These are phyloP conservation scores for Spisula solida DNA, from an alignment of 2,888 invertebrate species.

Conservation along the genomic window DNA sequence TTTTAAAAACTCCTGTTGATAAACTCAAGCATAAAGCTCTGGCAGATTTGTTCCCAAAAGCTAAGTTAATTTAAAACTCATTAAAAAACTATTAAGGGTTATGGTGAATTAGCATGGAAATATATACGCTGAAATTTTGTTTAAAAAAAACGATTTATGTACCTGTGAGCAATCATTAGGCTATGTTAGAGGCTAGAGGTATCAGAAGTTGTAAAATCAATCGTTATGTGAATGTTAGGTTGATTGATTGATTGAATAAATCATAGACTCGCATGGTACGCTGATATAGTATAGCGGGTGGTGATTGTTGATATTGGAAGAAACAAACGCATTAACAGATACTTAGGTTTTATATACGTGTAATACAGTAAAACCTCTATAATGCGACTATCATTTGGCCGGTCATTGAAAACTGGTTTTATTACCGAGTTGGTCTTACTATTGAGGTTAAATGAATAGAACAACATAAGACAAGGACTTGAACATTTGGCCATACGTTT, in stretches of 20 bases:
- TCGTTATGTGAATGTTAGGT: neutral
- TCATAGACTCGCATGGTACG: neutral
- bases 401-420: no score
- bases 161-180: conserved; percentile 39
- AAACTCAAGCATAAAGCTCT: conserved; percentile 33
- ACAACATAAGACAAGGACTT: no score
- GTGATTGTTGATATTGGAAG: neutral
- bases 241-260: conserved; percentile 22
- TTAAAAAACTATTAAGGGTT: conserved; percentile 66
- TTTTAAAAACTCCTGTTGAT: conserved; percentile 49
- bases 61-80: conserved; percentile 69
- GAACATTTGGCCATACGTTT: no score
- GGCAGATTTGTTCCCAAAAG: conserved; percentile 52
- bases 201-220: conserved; percentile 8
- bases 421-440: no score
- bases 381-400: no score
- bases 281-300: neutral
- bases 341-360: neutral
- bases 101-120: conserved; percentile 48
- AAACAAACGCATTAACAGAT: conserved; percentile 20
- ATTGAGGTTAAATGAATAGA: no score
- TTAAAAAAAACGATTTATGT: conserved; percentile 43
- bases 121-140: conserved; percentile 26
- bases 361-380: no score
- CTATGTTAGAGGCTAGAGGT: neutral